Evolutionary conservation across 2,888 invertebrate species (phyloP).

Genomic region (Pyrgus malvae): DNA sequence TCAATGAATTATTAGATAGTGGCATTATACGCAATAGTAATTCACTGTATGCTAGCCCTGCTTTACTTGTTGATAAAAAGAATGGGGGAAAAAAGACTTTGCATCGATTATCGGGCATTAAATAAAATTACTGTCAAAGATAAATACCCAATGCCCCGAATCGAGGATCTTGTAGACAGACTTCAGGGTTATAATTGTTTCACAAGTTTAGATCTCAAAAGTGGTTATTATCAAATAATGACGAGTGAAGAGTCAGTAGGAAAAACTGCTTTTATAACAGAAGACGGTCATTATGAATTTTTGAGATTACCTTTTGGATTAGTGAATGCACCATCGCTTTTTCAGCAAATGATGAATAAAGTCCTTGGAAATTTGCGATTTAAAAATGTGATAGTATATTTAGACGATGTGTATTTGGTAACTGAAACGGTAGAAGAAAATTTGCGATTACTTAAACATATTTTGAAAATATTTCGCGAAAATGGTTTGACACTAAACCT

Average conservation of each 20-base stretch:
- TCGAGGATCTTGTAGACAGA: conserved; percentile 4
- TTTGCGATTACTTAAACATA: neutral
- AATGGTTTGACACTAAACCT: conserved; percentile 38
- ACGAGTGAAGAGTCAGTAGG: conserved; percentile 37
- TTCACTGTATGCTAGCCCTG: conserved; percentile 5
- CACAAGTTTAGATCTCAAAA: conserved; percentile 3
- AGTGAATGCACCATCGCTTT: neutral
- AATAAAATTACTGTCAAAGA: conserved; percentile 7
- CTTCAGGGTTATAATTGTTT: neutral
- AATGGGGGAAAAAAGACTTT: conserved; percentile 7
- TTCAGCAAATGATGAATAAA: conserved; percentile 7
- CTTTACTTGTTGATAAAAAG: neutral
- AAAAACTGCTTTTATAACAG: conserved; percentile 50
- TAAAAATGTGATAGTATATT: neutral
- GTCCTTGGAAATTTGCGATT: neutral
- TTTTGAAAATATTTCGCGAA: conserved; percentile 28
- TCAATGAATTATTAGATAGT: neutral
- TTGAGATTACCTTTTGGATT: conserved; percentile 2
- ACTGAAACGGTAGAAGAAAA: neutral
- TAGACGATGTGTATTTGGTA: conserved; percentile 2
- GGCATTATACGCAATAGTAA: conserved; percentile 1
- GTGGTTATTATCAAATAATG: conserved; percentile 11
- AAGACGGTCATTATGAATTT: conserved; percentile 48
- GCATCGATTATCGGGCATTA: neutral
- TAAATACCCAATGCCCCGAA: conserved; percentile 8